Conservation (phyloP, 2,888 invertebrate species). For the Polymixis flavicincta region DNA sequence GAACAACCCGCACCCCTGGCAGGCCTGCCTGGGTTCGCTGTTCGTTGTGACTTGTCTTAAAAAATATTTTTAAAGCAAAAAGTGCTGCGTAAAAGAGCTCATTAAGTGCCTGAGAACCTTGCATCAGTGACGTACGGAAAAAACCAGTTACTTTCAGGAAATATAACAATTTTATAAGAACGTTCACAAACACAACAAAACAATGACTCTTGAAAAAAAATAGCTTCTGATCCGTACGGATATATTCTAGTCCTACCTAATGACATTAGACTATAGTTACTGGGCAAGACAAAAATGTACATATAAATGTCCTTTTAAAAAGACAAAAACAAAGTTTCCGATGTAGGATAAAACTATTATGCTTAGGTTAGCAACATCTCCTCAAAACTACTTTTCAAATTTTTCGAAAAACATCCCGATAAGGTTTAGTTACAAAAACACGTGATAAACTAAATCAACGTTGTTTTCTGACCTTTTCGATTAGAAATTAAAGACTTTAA, state of each 20-base stretch:
- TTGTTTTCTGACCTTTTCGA: conserved; percentile 39
- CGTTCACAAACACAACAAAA: neutral
- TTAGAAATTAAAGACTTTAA: conserved; percentile 18
- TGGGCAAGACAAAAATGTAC: neutral
- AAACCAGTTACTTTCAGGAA: conserved; percentile 29
- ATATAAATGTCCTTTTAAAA: neutral
- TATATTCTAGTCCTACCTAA: neutral
- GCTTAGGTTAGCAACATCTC: too few species aligned
- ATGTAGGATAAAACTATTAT: neutral
- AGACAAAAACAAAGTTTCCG: neutral
- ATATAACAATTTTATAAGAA: neutral
- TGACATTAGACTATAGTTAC: neutral
- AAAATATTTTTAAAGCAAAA: neutral
- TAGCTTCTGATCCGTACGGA: neutral
- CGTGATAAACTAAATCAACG: conserved; percentile 28
- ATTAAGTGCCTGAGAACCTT: conserved; percentile 16
- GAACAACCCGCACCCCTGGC: too few species aligned
- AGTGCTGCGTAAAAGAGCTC: neutral
- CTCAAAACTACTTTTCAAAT: too few species aligned
- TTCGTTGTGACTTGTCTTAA: neutral
- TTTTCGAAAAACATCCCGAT: conserved; percentile 7
- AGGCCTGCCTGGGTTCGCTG: too few species aligned
- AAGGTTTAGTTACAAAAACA: neutral
- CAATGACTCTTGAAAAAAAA: neutral
- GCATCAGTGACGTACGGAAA: neutral